Base-by-base conservation (phyloP, 2,113 vertebrate genomes). In the Thryonomys swinderianus region DNA sequence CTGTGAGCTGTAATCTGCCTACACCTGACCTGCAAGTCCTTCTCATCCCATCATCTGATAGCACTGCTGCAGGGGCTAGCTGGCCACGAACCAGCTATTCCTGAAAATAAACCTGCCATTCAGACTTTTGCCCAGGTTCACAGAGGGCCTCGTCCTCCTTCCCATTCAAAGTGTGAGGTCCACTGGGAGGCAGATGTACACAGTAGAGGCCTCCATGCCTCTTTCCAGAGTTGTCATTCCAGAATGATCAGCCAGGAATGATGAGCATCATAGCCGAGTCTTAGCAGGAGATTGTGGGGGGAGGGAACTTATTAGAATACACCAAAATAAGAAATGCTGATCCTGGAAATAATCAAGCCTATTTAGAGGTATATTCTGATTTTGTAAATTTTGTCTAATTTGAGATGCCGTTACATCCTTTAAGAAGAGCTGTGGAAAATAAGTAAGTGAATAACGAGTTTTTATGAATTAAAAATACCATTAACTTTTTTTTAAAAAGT, bases 101-200 rank as follows among this genome's bases (percentile, higher is more conserved):
- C 88, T 69, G 3, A 91, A 91, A 93, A 42, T 51, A 93, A 91
- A 84, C 13, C 79, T 92, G 37, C 59, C 85, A 62, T n/a, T 85
- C 88, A 88, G 55, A 76, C 67, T 66, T 51, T 48, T 79, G 18
- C 34, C 10, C 74, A 92, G 90, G 57, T 53, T 66, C 80, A 85
- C 27, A 30, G 73, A 59, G 48, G 55, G 27, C 51, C 53, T 53
- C 42, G 25, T 66, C 59, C 59, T 55, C 2, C 74, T 90, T 85
- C 48, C 69, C 30, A 59, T 61, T 85, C 37, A 79, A 51, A 32
- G 34, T 16, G 10, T 55, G 51, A 90, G 66, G 59, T 85, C 57
- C 71, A 4, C 61, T 81, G 57, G 48, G 34, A 92, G 85, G 45
- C 20, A 85, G 64, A 90, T 66, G 64, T 85, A 17, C 16, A 83